phyloP scores from a whole-genome alignment of 2,888 invertebrate genomes.

The Acanthococcus lagerstroemiae region DNA sequence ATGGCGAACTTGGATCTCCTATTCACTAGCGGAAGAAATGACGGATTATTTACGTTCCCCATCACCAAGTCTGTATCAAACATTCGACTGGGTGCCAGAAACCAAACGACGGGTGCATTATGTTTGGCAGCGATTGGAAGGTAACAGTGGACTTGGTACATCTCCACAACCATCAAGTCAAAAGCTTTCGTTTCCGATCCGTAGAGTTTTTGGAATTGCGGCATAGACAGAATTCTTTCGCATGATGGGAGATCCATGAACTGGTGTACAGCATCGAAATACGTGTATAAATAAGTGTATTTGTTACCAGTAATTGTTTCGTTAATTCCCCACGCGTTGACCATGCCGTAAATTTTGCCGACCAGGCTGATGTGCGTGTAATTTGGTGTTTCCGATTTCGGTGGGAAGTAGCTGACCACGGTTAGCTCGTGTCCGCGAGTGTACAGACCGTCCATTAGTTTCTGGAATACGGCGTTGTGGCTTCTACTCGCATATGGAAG shows the following conservation, averaged over 20 bases:
- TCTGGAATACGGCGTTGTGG: neutral
- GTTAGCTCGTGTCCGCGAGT: neutral
- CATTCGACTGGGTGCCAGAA: neutral
- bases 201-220: neutral
- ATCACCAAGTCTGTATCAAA: neutral
- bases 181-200: neutral
- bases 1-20: neutral
- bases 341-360: neutral
- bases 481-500: neutral
- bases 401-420: neutral
- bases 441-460: neutral
- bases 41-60: neutral
- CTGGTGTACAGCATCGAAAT: too few relatives aligned
- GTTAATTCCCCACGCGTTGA: neutral
- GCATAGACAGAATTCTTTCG: neutral
- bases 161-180: neutral
- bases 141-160: neutral
- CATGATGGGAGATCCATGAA: neutral
- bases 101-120: neutral
- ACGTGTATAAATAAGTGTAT: too few relatives aligned
- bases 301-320: neutral
- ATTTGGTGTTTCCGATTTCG: neutral
- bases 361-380: neutral
- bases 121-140: neutral
- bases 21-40: neutral